These are phyloP conservation scores for Meteorus colon DNA, from an alignment of 2,888 invertebrate genomes.

Conservation along the genomic window DNA sequence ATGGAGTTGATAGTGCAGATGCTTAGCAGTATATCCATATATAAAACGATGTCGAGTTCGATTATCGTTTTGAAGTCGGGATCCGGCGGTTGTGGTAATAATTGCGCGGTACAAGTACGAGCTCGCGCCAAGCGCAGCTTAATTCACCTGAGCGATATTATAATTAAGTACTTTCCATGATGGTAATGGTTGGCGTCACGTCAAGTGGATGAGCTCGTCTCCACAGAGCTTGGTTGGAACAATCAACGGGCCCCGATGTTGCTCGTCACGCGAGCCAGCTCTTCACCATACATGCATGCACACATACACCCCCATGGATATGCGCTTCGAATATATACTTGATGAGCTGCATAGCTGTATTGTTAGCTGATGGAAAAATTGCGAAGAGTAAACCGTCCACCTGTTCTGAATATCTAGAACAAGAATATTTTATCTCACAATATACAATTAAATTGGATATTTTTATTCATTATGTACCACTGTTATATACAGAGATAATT, in stretches of 20 bases:
- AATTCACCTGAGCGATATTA: conserved; percentile 71
- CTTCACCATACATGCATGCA: neutral
- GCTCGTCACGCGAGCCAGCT: conserved; percentile 64
- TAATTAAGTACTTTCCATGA: conserved; percentile 71
- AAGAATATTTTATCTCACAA: neutral
- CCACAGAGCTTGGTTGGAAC: conserved; percentile 64
- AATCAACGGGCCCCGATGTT: conserved; percentile 71
- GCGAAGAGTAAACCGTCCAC: neutral
- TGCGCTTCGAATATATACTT: neutral
- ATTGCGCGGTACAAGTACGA: conserved; percentile 71
- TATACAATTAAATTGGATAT: neutral
- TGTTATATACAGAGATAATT: too few species aligned
- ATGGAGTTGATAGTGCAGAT: neutral
- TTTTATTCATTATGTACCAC: neutral
- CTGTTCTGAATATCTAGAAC: neutral
- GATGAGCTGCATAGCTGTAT: neutral
- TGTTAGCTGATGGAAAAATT: neutral
- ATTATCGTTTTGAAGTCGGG: conserved; percentile 63
- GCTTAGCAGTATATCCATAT: neutral
- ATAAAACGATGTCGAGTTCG: conserved; percentile 22
- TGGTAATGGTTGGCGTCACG: conserved; percentile 71
- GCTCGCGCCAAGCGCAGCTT: conserved; percentile 71
- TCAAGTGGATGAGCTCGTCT: conserved; percentile 59
- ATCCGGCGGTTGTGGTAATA: conserved; percentile 61
- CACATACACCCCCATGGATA: neutral